Percentiles rank a stretch among this genome's conserved stretches.
Evolutionary conservation across 2,113 vertebrate species (phyloP).

Genomic region (Daboia siamensis): DNA sequence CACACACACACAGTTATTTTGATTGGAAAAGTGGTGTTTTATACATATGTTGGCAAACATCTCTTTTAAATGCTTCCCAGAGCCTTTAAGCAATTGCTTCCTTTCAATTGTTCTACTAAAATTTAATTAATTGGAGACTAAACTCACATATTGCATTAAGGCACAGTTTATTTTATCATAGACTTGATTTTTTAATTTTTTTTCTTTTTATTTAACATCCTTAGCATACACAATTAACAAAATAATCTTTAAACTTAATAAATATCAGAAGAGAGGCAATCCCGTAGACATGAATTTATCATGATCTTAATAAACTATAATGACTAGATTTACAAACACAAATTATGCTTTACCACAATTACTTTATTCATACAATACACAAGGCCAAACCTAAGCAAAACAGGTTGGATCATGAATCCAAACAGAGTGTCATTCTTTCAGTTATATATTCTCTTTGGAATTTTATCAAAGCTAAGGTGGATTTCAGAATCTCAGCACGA

Average conservation of each 20-base stretch:
- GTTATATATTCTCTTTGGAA: neutral
- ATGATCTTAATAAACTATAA: neutral
- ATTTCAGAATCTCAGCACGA: neutral
- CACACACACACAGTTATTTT: neutral
- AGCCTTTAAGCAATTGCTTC: neutral
- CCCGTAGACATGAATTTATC: neutral
- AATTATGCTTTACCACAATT: neutral
- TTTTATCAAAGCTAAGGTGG: neutral
- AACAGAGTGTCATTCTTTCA: neutral
- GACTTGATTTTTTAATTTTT: neutral
- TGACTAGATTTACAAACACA: neutral
- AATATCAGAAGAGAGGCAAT: neutral
- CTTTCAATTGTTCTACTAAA: neutral
- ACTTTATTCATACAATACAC: neutral
- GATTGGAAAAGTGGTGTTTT: neutral
- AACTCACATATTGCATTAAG: neutral
- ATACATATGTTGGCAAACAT: neutral
- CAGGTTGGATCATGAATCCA: neutral
- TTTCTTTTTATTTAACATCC: neutral
- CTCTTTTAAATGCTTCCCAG: neutral
- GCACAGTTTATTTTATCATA: neutral
- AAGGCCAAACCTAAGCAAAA: neutral
- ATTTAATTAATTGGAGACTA: neutral
- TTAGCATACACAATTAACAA: neutral
- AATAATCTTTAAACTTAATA: neutral